Conservation (phyloP, 2,888 invertebrate genomes). For the Scrobipalpa costella region DNA sequence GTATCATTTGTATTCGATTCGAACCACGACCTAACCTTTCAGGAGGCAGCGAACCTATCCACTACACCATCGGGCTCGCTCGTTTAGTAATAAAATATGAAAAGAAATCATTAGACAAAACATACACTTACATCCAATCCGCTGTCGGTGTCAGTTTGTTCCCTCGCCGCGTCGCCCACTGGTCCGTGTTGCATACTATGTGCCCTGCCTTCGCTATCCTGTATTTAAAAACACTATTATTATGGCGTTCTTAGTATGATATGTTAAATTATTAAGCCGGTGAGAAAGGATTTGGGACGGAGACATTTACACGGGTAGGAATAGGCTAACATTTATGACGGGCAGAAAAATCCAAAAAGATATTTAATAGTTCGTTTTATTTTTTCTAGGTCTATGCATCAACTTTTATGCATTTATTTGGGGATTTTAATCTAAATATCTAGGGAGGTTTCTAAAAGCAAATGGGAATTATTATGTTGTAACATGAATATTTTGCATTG, state of each 20-base stretch:
- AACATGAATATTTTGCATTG: neutral
- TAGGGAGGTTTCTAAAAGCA: neutral
- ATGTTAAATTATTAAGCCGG: neutral
- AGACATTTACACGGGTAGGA: neutral
- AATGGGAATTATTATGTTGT: neutral
- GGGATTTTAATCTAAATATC: constrained; percentile 2
- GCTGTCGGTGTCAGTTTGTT: constrained; percentile 56
- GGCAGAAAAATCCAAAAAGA: neutral
- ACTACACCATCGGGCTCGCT: too few species aligned
- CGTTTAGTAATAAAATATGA: too few species aligned
- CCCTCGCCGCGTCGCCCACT: constrained; percentile 63
- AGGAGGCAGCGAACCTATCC: too few species aligned
- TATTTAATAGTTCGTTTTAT: neutral
- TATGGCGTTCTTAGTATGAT: neutral
- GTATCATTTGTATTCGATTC: too few species aligned
- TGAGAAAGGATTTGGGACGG: neutral
- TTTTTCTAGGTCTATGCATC: neutral
- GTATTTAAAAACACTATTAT: constrained; percentile 22
- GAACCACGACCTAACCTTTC: too few species aligned
- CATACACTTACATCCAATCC: constrained; percentile 60
- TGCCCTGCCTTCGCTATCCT: constrained; percentile 74
- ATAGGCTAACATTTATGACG: neutral
- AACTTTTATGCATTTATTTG: neutral
- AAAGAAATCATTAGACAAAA: too few species aligned
- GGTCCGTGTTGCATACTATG: constrained; percentile 74